A percentile compares a stretch with the other conserved stretches of the same genome.
phyloP scores from a whole-genome alignment of 1,140 invertebrate species.

The Gonatopus flavifemur region DNA sequence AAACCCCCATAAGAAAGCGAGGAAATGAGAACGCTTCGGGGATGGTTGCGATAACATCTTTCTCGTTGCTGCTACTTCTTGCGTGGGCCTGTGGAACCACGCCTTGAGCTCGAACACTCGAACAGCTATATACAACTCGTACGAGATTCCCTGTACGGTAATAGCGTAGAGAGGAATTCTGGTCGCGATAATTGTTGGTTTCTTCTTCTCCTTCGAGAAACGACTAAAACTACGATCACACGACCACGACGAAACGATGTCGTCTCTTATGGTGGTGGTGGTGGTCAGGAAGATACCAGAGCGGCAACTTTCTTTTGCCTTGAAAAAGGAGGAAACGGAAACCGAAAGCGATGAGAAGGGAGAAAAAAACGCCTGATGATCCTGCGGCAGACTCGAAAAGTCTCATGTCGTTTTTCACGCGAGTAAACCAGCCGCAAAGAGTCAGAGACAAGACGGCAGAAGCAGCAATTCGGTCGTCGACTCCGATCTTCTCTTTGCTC shows the following conservation, averaged over 20 bases:
- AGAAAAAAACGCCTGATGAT: conserved; percentile 10
- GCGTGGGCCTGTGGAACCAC: conserved; percentile 1
- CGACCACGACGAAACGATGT: too few species aligned
- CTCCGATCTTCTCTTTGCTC: conserved; percentile 1
- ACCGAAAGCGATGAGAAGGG: too few species aligned
- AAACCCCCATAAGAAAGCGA: not conserved
- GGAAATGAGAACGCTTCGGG: not conserved
- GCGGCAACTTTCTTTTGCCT: too few species aligned
- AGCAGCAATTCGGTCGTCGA: not conserved
- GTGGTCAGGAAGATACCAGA: too few species aligned
- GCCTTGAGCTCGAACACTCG: not conserved
- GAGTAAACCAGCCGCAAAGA: conserved; percentile 15
- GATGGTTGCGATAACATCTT: not conserved
- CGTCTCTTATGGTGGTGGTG: too few species aligned
- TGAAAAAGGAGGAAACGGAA: too few species aligned
- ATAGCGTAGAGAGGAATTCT: too few species aligned
- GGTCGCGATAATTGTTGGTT: conserved; percentile 16
- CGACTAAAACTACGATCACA: too few species aligned
- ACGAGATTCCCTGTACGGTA: not conserved
- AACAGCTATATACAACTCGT: conserved; percentile 1
- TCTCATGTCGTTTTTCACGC: conserved; percentile 22
- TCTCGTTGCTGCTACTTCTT: conserved; percentile 3
- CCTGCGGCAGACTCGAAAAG: conserved; percentile 9
- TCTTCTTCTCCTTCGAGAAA: not conserved
- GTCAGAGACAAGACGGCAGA: too few species aligned